phyloP scores from a whole-genome alignment of 1,140 invertebrate genomes.

The Wiebesia pumilae region DNA sequence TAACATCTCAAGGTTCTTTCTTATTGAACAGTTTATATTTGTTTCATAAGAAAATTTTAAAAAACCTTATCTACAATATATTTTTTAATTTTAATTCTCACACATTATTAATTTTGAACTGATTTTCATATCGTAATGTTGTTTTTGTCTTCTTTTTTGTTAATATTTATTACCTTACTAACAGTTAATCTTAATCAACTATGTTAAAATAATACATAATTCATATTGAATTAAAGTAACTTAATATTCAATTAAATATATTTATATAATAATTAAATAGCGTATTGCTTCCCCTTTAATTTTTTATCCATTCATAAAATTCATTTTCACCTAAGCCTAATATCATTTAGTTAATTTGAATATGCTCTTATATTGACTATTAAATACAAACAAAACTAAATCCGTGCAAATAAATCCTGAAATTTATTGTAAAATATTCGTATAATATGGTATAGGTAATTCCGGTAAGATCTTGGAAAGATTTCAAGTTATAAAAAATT shows the following conservation, averaged over 20 bases:
- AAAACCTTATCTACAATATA: conserved; percentile 3
- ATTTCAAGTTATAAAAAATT: conserved; percentile 21
- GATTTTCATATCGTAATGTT: too few species aligned
- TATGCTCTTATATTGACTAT: not conserved
- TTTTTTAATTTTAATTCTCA: not conserved
- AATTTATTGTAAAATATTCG: not conserved
- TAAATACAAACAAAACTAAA: not conserved
- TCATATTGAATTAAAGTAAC: not conserved
- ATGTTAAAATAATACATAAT: conserved; percentile 43
- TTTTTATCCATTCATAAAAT: not conserved
- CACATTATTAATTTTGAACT: conserved; percentile 1
- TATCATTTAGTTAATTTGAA: not conserved
- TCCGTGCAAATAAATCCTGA: not conserved
- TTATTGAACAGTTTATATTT: conserved; percentile 6
- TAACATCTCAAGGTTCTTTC: conserved; percentile 15
- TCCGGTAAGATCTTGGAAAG: not conserved
- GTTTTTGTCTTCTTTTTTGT: not conserved
- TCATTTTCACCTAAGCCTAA: not conserved
- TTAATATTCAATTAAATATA: conserved; percentile 14
- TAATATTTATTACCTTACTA: conserved; percentile 16
- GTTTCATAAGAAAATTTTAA: conserved; percentile 10
- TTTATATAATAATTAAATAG: conserved; percentile 30
- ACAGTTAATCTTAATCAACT: conserved; percentile 40
- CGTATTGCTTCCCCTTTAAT: conserved; percentile 48
- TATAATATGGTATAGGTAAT: conserved; percentile 12